Conservation (phyloP, 2,888 invertebrate species). For the Allolobophora icterica region DNA sequence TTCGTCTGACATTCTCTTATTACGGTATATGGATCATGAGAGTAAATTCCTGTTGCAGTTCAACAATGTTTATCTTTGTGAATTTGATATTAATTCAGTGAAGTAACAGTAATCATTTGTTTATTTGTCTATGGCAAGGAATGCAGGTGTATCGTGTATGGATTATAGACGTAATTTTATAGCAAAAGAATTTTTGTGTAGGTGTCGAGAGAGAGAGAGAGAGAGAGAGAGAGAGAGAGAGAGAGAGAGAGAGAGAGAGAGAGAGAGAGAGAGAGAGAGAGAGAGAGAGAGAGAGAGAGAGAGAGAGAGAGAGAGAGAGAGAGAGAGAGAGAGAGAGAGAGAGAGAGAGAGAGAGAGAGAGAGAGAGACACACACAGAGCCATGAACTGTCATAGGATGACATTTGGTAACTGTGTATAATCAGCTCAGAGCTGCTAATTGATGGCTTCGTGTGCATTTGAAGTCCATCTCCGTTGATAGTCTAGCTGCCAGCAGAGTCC, state of each 20-base stretch:
- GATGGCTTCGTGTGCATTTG: not conserved
- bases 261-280: too few species aligned
- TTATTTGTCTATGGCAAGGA: not conserved
- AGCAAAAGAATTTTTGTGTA: not conserved
- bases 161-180: not conserved
- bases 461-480: not conserved
- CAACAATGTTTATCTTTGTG: not conserved
- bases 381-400: not conserved
- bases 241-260: too few species aligned
- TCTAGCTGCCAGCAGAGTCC: not conserved
- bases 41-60: not conserved
- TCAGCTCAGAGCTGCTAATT: not conserved
- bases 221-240: too few species aligned
- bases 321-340: too few species aligned
- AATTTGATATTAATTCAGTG: not conserved
- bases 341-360: too few species aligned
- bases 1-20: not conserved
- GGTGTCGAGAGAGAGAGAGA: not conserved
- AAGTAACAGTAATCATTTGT: not conserved
- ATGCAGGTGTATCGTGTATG: not conserved
- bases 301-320: too few species aligned
- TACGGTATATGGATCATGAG: not conserved
- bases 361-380: too few species aligned
- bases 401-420: not conserved
- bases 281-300: too few species aligned